Evolutionary conservation across 2,888 invertebrate species (phyloP), one percentile per base, ranked within the genome.

Genomic region (Euclidia mi): DNA sequence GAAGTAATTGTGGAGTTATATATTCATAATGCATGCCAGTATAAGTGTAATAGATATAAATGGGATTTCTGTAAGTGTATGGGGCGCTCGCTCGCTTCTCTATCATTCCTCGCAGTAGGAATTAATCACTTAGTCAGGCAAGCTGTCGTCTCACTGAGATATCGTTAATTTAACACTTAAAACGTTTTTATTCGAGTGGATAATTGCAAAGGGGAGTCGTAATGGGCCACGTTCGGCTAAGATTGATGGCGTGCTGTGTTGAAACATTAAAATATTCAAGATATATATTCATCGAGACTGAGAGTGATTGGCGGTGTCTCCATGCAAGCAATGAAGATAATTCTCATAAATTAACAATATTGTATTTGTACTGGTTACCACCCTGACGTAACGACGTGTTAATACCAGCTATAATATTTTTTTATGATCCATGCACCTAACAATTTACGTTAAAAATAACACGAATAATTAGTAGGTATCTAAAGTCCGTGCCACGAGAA

Each of bases 111-210:
- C 80, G 76, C 78, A 74, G 76, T 79, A 82, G 78, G 85, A 83
- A 91, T 92, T 91, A 91, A 91, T 92, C 90, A 90, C 91, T 89
- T 87, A 86, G 85, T 86, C 80, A 81, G 90, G 89, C 88, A 88
- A 88, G 89, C 85, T 84, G 86, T 85, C 83, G 81, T 85, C 84
- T 82, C 81, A 80, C 84, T 84, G 89, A 92, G 91, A 92, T 92
- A 92, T 91, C 92, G 92, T 92, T 92, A 91, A 92, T 91, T 93
- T 92, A 92, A 92, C 92, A 92, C 91, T 92, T 92, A 91, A 91
- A 92, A 90, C 89, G 92, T 92, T 93, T 92, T 92, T 92, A 92
- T 92, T 91, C 92, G 88, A 88, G 89, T 90, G 90, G 90, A 92
- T 92, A 91, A 92, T 93, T 91, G 91, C 91, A 86, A 87, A 87